Evolutionary conservation across 2,888 invertebrate species (phyloP), one percentile per base, ranked within the genome.

Genomic region (Acronicta aceris): DNA sequence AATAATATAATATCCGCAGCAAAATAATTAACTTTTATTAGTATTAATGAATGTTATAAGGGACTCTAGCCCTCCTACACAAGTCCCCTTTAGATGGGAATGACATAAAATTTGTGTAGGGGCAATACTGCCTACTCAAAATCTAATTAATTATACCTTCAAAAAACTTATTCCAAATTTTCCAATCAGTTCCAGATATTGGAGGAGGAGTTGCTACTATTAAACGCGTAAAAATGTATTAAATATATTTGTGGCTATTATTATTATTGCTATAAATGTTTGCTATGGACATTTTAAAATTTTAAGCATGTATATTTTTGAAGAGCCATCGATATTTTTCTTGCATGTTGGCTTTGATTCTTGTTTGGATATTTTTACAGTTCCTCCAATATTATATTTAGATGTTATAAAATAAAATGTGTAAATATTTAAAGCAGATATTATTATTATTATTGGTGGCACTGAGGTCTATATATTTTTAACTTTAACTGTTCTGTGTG

Each of bases 191-290:
- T 93, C 85, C 91, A 92, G 93, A 91, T 92, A 86, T 78, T 83
- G 88, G 87, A 85, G 92, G 78, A 87, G 93, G 89, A 89, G 93
- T 80, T 83, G 89, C 92, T 87, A 89, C 91, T 89, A 89, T 88
- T 92, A 89, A 78, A 79, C 83, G 84, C 76, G 90, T 92, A 92
- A 89, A 56, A 66, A 55, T 62, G 36, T 76, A 72, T 71, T 60
- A 63, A 61, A 74, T 82, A 71, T 89, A 79, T 81, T 78, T 86
- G 76, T 86, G 56, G 59, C 66, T 72, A 65, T 60, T 67, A 45
- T 74, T 78, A 65, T 78, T 79, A 74, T 38, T n/a, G 38, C 38
- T 81, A 82, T 85, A 85, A 84, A 81, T 49, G 75, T 83, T 81
- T 78, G 85, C 78, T 82, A 74, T 76, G 67, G 17, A 30, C 12